Percentiles rank a stretch among this genome's conserved stretches.
Evolutionary conservation across 2,888 invertebrate species (phyloP).

Genomic region (Perithous albicinctus): DNA sequence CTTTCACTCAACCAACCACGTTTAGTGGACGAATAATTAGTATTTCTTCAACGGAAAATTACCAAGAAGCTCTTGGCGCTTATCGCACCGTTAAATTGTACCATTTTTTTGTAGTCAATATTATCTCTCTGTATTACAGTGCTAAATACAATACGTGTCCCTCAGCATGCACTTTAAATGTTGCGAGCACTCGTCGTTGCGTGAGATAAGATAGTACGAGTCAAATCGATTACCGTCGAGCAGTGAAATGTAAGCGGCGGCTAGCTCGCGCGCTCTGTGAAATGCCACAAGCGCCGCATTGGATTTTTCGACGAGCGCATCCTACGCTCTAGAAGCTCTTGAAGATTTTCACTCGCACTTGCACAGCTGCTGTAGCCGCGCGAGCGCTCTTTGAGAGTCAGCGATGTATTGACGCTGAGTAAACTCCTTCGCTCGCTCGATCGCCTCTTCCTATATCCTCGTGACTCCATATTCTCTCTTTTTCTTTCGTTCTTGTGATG

Average conservation of each 20-base stretch:
- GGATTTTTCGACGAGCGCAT: conserved; percentile 2
- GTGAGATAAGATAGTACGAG: conserved; percentile 30
- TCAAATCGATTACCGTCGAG: conserved; percentile 29
- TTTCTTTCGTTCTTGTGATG: background rate
- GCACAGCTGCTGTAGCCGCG: background rate
- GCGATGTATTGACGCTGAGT: conserved; percentile 45
- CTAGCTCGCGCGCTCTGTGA: background rate
- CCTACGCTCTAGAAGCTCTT: conserved; percentile 24
- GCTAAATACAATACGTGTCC: conserved; percentile 1
- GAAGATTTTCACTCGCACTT: conserved; percentile 43
- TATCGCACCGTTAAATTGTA: background rate
- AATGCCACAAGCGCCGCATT: background rate
- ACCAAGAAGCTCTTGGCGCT: background rate
- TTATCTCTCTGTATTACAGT: background rate
- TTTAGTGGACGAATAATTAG: too few species aligned
- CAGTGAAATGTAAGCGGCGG: conserved; percentile 39
- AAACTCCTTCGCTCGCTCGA: conserved; percentile 39
- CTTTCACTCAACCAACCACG: too few species aligned
- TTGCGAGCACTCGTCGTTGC: background rate
- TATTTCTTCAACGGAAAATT: background rate
- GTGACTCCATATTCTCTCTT: conserved; percentile 4
- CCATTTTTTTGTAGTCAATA: background rate
- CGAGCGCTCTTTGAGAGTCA: conserved; percentile 4
- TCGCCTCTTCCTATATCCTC: conserved; percentile 8
- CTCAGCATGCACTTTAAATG: background rate